These are phyloP conservation scores for Heteromurus nitidus DNA, from an alignment of 2,888 invertebrate species.

Conservation along the genomic window DNA sequence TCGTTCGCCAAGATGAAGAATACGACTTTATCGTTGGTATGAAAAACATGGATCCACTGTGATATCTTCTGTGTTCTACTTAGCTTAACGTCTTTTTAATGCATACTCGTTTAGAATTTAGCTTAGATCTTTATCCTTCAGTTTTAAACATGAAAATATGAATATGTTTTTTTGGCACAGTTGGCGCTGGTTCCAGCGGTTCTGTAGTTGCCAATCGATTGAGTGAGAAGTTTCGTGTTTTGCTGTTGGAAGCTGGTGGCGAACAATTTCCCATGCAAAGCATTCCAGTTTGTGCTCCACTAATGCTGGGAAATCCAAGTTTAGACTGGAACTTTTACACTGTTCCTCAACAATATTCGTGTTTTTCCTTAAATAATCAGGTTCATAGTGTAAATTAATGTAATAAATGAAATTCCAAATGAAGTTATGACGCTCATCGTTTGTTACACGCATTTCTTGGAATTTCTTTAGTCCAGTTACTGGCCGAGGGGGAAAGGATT, in stretches of 20 bases:
- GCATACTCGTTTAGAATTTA: no score
- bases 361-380: constrained; percentile 48
- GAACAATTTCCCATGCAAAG: constrained; percentile 70
- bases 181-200: constrained; percentile 50
- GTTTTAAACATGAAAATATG: no score
- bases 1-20: constrained; percentile 56
- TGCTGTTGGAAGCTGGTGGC: constrained; percentile 55
- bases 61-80: no score
- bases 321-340: constrained; percentile 53
- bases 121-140: no score
- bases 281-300: constrained; percentile 43
- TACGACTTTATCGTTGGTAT: constrained; percentile 72
- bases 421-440: no score
- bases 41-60: no score
- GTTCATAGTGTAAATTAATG: no score
- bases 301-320: constrained; percentile 42
- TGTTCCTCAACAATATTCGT: constrained; percentile 47
- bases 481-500: constrained; percentile 43
- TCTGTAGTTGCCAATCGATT: constrained; percentile 52
- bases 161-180: constrained; percentile 32
- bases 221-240: constrained; percentile 49
- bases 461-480: constrained; percentile 29
- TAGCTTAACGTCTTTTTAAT: no score
- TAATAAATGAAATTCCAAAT: no score
- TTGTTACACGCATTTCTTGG: background rate